A percentile compares a stretch with the other conserved stretches of the same genome.
Conservation (phyloP, 2,888 invertebrate species). For the Linnaemya vulpina region DNA sequence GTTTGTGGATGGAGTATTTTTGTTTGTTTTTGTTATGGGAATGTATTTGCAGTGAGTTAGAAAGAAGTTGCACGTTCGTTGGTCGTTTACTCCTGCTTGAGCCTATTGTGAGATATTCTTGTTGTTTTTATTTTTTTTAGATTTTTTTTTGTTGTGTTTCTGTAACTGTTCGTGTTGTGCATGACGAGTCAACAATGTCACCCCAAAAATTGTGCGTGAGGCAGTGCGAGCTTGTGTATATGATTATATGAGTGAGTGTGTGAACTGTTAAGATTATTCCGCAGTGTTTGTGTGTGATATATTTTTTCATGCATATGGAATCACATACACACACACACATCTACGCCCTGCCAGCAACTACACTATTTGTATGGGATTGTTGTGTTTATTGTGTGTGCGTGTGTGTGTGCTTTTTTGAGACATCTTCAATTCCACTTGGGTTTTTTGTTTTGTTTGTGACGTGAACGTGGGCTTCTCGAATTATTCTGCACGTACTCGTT, state of each 20-base stretch:
- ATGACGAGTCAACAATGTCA: slow-evolving; percentile 79
- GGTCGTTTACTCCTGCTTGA: slow-evolving; percentile 73
- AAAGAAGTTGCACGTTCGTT: slow-evolving; percentile 73
- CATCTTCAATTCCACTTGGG: slow-evolving; percentile 75
- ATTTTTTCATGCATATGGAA: slow-evolving; percentile 49
- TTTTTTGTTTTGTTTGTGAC: slow-evolving; percentile 83
- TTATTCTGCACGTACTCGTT: slow-evolving; percentile 83
- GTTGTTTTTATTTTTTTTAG: slow-evolving; percentile 60
- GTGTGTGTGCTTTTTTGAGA: slow-evolving; percentile 69
- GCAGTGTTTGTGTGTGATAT: slow-evolving; percentile 51
- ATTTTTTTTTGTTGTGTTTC: slow-evolving; percentile 45
- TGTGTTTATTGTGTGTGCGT: slow-evolving; percentile 56
- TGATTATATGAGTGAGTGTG: slow-evolving; percentile 66
- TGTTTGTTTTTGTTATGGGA: no score
- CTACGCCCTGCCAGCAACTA: slow-evolving; percentile 40
- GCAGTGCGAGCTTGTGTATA: slow-evolving; percentile 30
- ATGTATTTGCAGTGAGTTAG: slow-evolving; percentile 60
- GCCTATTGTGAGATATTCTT: slow-evolving; percentile 60
- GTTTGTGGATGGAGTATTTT: not conserved
- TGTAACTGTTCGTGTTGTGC: slow-evolving; percentile 73
- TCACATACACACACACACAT: no score
- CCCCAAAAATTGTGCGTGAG: slow-evolving; percentile 74
- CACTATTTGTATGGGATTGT: slow-evolving; percentile 49
- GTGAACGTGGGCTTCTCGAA: slow-evolving; percentile 81
- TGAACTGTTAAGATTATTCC: slow-evolving; percentile 58